Evolutionary conservation across 2,888 invertebrate species (phyloP).

Genomic region (Eremobia ochroleuca): DNA sequence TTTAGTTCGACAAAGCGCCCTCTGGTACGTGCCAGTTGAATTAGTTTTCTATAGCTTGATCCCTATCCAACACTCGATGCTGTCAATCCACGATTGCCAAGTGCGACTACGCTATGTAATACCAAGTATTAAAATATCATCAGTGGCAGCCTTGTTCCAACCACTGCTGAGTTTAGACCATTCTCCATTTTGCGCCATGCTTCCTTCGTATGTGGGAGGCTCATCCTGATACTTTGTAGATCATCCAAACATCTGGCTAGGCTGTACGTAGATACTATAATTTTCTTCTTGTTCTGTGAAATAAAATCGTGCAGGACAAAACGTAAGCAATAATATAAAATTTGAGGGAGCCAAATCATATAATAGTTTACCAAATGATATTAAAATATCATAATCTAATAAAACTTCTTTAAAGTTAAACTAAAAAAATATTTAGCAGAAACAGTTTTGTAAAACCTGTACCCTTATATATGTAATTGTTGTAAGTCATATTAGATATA

Average conservation of each 20-base stretch:
- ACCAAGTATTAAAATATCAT: background rate
- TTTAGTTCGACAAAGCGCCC: background rate
- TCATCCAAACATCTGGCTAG: background rate
- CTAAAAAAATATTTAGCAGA: too few species aligned
- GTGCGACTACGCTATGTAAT: background rate
- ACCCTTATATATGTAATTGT: too few species aligned
- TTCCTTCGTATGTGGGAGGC: background rate
- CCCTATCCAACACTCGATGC: background rate
- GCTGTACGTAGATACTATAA: background rate
- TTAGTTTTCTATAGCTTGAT: background rate
- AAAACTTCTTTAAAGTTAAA: too few species aligned
- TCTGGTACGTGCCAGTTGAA: background rate
- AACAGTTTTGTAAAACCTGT: too few species aligned
- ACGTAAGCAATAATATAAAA: constrained; percentile 44
- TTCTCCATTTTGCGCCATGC: background rate
- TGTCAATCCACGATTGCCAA: background rate
- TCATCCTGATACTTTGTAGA: background rate
- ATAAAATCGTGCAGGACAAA: constrained; percentile 29
- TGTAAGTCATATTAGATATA: too few species aligned
- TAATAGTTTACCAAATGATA: too few species aligned
- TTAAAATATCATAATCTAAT: too few species aligned
- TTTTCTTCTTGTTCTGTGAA: background rate
- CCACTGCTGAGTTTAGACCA: background rate
- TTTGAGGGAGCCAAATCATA: too few species aligned
- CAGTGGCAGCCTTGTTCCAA: background rate